Evolutionary conservation across 2,113 vertebrate species (phyloP).

Genomic region (Phodopus roborovskii): DNA sequence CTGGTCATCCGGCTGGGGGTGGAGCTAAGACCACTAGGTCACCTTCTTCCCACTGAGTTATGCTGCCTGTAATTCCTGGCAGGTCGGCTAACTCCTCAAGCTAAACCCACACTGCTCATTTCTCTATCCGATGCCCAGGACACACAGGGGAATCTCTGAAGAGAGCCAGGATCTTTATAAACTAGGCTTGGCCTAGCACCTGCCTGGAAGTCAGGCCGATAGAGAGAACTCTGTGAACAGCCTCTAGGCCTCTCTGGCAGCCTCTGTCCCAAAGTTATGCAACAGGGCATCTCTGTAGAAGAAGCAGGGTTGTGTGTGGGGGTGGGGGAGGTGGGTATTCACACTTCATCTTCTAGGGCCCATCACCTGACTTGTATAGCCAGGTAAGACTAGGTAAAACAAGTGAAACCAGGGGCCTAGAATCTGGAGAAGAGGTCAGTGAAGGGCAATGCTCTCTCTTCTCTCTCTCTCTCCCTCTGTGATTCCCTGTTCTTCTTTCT

Average conservation of each 20-base stretch:
- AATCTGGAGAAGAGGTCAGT: background rate
- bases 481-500: too few species aligned
- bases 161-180: background rate
- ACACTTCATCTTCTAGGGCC: background rate
- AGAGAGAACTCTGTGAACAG: background rate
- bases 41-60: accelerated
- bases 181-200: background rate
- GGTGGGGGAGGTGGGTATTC: background rate
- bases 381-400: slow-evolving; percentile 11
- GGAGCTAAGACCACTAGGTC: background rate
- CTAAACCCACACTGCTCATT: background rate
- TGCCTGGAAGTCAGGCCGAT: background rate
- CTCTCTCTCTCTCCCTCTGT: background rate
- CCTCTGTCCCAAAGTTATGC: background rate
- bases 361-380: background rate
- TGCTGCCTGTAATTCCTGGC: background rate
- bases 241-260: background rate
- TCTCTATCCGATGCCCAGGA: background rate
- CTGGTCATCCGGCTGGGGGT: background rate
- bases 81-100: background rate
- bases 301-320: background rate
- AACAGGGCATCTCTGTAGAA: background rate
- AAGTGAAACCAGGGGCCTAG: background rate
- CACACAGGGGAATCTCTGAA: background rate
- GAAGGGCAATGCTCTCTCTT: background rate